Evolutionary conservation across 1,140 invertebrate genomes (phyloP), one percentile per base, ranked within the genome.

Genomic region (Aphidius ervi): DNA sequence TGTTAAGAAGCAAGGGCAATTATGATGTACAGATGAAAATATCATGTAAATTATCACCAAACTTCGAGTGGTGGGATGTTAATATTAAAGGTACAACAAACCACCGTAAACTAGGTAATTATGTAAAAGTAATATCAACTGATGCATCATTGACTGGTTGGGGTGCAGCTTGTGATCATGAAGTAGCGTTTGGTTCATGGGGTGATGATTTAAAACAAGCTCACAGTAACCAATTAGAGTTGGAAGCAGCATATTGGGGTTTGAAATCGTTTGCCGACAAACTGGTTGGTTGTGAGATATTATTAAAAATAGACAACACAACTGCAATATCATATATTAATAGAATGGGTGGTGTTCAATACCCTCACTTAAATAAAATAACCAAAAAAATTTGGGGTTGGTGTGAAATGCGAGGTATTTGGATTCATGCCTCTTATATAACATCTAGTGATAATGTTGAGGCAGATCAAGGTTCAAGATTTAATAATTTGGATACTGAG

Each of bases 41-140:
- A 5, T 23, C 56, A 4, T 1, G 16, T 6, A 5, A 5, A n/a
- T 16, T 58, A 16, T n/a, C 10, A 16, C 47, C 56, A 20, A 5
- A 58, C 7, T 9, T 49, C 9, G 7, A 5, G 5, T 58, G 46
- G 56, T 58, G 39, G 46, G 20, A 49, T 20, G 20, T 20, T 16
- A 49, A 49, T 23, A 49, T 49, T 23, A 9, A 23, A 7, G 59
- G 23, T 9, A 50, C 58, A 56, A 8, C 31, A 23, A 40, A 59
- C 16, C 16, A 16, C 1, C 16, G 16, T 16, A 16, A 16, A 16
- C 16, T 16, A 16, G 16, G 16, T 16, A 16, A 16, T 16, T 16
- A 16, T 16, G 16, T 1, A 16, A 20, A 66, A 39, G 63, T 63
- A 55, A 72, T 73, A 56, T 71, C 67, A 59, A 63, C 48, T 4